A percentile compares a stretch with the other conserved stretches of the same genome.
Evolutionary conservation across 1,140 invertebrate genomes (phyloP).

Genomic region (Phthorimaea operculella): DNA sequence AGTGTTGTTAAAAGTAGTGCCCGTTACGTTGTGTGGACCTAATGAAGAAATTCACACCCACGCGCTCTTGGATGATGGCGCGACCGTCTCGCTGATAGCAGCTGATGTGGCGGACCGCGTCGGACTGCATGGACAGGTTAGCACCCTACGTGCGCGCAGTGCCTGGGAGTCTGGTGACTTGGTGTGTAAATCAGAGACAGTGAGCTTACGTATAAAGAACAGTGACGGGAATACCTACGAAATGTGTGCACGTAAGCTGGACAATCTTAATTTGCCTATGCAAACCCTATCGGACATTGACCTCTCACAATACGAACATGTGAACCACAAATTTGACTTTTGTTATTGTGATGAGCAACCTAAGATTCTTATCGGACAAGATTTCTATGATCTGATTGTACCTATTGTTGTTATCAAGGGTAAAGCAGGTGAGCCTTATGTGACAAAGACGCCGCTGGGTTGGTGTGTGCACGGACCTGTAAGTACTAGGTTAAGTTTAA

Average conservation of each 20-base stretch:
- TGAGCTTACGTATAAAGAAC: background rate
- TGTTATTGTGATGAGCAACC: background rate
- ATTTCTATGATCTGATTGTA: background rate
- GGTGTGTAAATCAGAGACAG: background rate
- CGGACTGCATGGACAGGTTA: background rate
- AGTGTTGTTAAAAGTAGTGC: background rate
- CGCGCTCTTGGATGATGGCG: background rate
- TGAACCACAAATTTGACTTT: background rate
- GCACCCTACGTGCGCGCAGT: background rate
- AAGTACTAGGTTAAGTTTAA: no score
- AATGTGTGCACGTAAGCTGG: background rate
- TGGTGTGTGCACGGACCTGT: background rate
- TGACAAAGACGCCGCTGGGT: background rate
- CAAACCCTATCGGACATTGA: background rate
- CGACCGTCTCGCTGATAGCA: background rate
- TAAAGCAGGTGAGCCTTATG: background rate
- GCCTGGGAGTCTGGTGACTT: background rate
- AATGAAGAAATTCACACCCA: background rate
- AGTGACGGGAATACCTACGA: background rate
- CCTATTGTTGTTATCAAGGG: background rate
- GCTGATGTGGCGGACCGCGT: background rate
- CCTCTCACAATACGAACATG: background rate
- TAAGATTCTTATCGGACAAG: background rate
- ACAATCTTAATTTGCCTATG: background rate
- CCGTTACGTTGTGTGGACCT: background rate